These are phyloP conservation scores for Paraescarpia echinospica DNA, from an alignment of 1,140 invertebrate genomes.

Conservation along the genomic window DNA sequence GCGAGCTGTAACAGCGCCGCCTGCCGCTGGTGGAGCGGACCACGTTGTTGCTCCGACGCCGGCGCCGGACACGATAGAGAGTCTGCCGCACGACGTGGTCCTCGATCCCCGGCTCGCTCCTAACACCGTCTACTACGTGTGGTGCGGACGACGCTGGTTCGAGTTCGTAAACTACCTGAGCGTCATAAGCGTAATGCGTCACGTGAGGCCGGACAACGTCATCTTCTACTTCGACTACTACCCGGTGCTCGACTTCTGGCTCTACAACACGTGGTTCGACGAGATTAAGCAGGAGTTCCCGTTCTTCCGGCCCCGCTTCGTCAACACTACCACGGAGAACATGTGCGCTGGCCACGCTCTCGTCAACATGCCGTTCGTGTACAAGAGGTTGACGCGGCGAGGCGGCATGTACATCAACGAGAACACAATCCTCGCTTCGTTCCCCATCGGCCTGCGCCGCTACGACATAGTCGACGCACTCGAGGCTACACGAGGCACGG, in stretches of 20 bases:
- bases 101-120: conserved; percentile 15
- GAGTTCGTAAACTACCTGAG: conserved; percentile 31
- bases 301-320: conserved; percentile 18
- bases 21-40: not conserved
- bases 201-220: conserved; percentile 26
- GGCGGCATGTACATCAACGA: conserved; percentile 31
- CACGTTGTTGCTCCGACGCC: not conserved
- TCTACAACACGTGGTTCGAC: conserved; percentile 30
- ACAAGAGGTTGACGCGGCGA: conserved; percentile 2
- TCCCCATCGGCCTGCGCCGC: conserved; percentile 18
- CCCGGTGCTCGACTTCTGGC: conserved; percentile 27
- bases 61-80: not conserved
- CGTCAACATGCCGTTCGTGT: conserved; percentile 16
- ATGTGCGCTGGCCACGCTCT: not conserved
- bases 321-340: conserved; percentile 10
- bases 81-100: not conserved
- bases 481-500: not conserved
- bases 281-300: conserved; percentile 26
- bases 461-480: conserved; percentile 21
- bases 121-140: conserved; percentile 28
- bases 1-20: not conserved
- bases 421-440: conserved; percentile 18
- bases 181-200: conserved; percentile 25
- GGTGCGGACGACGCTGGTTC: conserved; percentile 30
- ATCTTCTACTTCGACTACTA: conserved; percentile 26